Evolutionary conservation across 2,797 vertebrate species (phyloP), one percentile per base, ranked within the genome.

Genomic region (Crax fasciolata): DNA sequence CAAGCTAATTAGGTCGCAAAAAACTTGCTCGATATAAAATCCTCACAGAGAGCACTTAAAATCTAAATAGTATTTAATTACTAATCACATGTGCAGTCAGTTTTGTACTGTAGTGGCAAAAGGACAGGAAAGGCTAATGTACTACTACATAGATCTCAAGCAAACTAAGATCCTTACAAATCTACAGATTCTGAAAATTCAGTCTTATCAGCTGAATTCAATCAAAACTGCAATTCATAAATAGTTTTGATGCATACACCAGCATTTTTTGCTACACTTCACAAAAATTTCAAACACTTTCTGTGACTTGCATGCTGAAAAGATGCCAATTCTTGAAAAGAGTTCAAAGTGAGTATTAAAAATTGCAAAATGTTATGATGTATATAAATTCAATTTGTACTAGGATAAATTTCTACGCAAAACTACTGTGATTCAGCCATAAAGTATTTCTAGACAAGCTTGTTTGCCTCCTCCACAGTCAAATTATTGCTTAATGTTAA

Each of bases 1-100:
- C 48, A 52, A 75, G 59, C 27, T 90, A 94, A 97, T 94, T 76
- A 90, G 83, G 57, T 93, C 75, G 96, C 4, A 12, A 55, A 35
- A 96, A 96, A 9, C 9, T 71, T 59, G 54, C 35, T 84, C 77
- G 30, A 82, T 20, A 55, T 51, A 84, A 85, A 92, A 85, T 83
- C 21, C 78, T 76, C 10, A 81, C 91, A 70, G 14, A 68, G 41
- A 71, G 24, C 8, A 82, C 71, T 78, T 89, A 70, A 85, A 77
- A 77, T 30, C 16, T 67, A 76, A 91, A 88, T 9, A 55, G 4
- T 15, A 38, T 81, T 84, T 62, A 84, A 72, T 49, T 84, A 89
- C 54, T 70, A 81, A 67, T 49, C 16, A 24, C 13, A 20, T 12
- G 3, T 28, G 4, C 30, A 75, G 19, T 49, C 20, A 73, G 59